These are phyloP conservation scores for Mesochorus sp. DNA, from an alignment of 2,888 invertebrate genomes.

Conservation along the genomic window DNA sequence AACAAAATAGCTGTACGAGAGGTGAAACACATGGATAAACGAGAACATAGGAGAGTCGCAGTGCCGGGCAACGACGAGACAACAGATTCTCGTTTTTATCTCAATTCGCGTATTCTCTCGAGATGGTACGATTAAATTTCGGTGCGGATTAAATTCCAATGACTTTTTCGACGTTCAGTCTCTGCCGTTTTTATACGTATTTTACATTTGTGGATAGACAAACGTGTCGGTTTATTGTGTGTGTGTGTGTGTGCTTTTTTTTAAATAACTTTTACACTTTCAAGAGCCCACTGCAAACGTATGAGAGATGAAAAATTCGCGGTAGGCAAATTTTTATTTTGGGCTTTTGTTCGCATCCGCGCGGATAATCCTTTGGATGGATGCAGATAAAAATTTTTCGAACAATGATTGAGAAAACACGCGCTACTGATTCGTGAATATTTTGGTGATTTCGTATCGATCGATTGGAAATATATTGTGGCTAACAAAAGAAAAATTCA, in stretches of 20 bases:
- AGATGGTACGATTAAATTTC: slow-evolving; percentile 56
- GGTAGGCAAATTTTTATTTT: neutral
- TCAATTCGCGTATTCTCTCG: slow-evolving; percentile 25
- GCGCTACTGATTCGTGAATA: neutral
- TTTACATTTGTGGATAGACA: neutral
- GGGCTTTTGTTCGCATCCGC: neutral
- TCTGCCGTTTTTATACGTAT: neutral
- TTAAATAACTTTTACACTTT: no score
- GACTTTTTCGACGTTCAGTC: neutral
- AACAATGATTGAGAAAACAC: slow-evolving; percentile 11
- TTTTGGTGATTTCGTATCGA: neutral
- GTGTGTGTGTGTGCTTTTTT: no score
- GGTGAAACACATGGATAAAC: slow-evolving; percentile 32
- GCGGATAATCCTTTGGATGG: no score
- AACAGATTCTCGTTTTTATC: slow-evolving; percentile 53
- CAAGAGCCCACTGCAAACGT: no score
- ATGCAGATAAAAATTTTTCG: neutral
- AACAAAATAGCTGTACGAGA: neutral
- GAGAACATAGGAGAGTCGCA: slow-evolving; percentile 36
- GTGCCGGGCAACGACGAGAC: slow-evolving; percentile 54
- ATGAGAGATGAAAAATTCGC: neutral
- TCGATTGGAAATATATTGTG: neutral
- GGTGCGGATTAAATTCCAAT: slow-evolving; percentile 45
- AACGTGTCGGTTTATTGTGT: neutral
- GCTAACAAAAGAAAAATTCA: neutral